A percentile compares a stretch with the other conserved stretches of the same genome.
Conservation (phyloP, 2,113 vertebrate species). For the Morone chrysops region DNA sequence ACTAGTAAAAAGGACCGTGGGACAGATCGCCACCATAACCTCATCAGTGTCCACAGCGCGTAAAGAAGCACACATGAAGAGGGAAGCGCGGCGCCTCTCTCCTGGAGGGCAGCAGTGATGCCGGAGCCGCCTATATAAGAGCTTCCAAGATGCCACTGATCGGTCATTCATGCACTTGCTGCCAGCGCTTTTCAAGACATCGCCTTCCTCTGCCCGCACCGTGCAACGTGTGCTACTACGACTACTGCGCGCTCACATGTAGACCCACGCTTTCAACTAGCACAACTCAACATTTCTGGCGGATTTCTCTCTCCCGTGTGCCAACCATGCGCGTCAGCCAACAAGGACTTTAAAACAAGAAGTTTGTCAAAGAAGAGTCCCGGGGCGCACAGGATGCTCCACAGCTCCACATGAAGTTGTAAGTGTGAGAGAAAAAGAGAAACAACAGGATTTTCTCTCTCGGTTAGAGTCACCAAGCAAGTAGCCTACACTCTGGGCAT, state of each 20-base stretch:
- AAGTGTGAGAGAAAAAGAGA: slow-evolving; percentile 30
- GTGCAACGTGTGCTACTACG: neutral
- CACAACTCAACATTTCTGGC: neutral
- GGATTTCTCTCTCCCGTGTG: neutral
- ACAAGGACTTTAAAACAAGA: slow-evolving; percentile 25
- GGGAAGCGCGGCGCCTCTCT: slow-evolving; percentile 12
- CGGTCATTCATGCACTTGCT: slow-evolving; percentile 45
- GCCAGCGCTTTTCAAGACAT: slow-evolving; percentile 20
- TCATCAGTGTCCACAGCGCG: slow-evolving; percentile 3
- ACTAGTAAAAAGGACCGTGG: neutral
- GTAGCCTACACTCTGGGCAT: slow-evolving; percentile 28
- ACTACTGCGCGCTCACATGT: neutral
- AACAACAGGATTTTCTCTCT: neutral
- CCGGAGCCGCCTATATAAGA: slow-evolving; percentile 75
- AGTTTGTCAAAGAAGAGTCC: slow-evolving; percentile 46
- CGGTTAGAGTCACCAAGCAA: slow-evolving; percentile 24
- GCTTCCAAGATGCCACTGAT: slow-evolving; percentile 56
- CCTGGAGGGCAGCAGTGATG: slow-evolving; percentile 52
- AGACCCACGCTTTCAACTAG: slow-evolving; percentile 5
- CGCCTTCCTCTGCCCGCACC: neutral
- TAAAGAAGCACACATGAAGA: slow-evolving; percentile 14
- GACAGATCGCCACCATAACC: neutral
- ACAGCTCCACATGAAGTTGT: slow-evolving; percentile 47
- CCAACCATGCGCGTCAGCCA: slow-evolving; percentile 6
- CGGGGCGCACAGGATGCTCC: slow-evolving; percentile 22